These are phyloP conservation scores for Myotis planiceps DNA, from an alignment of 2,797 vertebrate genomes.

Conservation along the genomic window DNA sequence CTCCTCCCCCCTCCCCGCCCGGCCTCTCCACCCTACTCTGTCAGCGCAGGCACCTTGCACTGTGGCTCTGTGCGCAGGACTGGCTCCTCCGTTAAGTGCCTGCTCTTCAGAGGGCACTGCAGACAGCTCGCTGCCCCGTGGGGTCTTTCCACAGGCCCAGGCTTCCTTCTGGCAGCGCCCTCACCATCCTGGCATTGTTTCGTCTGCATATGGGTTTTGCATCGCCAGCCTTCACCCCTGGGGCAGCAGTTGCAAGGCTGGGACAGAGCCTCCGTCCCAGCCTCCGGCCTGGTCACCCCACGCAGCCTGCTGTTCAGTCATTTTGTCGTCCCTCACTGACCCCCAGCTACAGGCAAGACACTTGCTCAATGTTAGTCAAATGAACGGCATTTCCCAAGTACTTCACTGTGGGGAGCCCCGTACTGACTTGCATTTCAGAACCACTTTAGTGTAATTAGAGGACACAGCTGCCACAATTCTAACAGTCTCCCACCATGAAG, in stretches of 20 bases:
- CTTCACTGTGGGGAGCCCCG: background rate
- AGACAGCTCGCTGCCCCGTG: fast-evolving
- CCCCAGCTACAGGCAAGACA: fast-evolving
- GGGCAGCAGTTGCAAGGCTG: background rate
- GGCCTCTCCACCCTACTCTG: background rate
- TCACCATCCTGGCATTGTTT: too few species aligned
- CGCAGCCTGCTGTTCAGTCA: too few species aligned
- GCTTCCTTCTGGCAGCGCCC: background rate
- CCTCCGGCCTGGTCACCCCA: too few species aligned
- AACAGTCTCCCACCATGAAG: background rate
- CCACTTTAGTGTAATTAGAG: background rate
- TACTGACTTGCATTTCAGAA: background rate
- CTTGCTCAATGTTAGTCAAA: background rate
- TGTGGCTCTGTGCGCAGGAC: background rate
- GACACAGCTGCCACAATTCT: background rate
- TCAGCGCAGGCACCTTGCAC: background rate
- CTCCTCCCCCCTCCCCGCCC: too few species aligned
- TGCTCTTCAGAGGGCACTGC: background rate
- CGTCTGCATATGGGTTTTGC: background rate
- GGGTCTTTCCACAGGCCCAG: background rate
- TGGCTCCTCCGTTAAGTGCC: background rate
- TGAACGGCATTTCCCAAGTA: background rate
- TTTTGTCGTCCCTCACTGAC: too few species aligned
- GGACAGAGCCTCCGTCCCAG: background rate
- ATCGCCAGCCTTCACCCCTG: background rate